Base-by-base conservation (phyloP, 2,888 invertebrate species). In the Agrotis exclamationis region DNA sequence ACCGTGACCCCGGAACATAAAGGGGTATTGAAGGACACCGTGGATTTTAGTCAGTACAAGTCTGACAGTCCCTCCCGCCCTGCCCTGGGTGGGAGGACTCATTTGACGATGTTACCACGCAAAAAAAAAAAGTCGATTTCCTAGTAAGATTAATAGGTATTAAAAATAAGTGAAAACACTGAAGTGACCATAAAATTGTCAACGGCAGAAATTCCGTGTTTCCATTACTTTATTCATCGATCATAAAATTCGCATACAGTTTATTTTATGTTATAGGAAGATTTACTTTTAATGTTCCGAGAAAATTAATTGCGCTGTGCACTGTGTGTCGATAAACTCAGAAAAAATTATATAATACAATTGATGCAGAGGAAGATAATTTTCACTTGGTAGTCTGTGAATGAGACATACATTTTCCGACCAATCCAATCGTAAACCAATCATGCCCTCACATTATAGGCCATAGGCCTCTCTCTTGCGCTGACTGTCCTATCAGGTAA, bases 201-300 rank as follows among this genome's bases (percentile, higher is more conserved):
- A 14, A 24, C 3, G 13, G 50, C 60, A 48, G n/a, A 62, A 65
- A 62, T 59, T 28, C 14, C 39, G 13, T 60, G 3, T 63, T 45
- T 50, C 7, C 39, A 22, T 22, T 39, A n/a, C n/a, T 62, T 62
- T 74, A 39, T 74, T 59, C 20, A 44, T 6, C 20, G 22, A 54
- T 18, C 58, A 39, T 68, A 60, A 67, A 77, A 47, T 59, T 56
- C 14, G 18, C 47, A 48, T 28, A 5, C 58, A 54, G 18, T 74
- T 74, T 58, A 66, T 62, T 65, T 65, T 54, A 58, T 59, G 50
- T 18, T 51, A 14, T 22, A 59, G 50, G 33, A 66, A 79, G 45
- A 44, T 66, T 74, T 66, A 33, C 45, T 57, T 56, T 44, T 54
- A 13, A n/a, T 57, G 50, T 62, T 74, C 44, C 11, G 47, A 33